phyloP scores from a whole-genome alignment of 2,797 vertebrate genomes.

The Ibycter americanus region DNA sequence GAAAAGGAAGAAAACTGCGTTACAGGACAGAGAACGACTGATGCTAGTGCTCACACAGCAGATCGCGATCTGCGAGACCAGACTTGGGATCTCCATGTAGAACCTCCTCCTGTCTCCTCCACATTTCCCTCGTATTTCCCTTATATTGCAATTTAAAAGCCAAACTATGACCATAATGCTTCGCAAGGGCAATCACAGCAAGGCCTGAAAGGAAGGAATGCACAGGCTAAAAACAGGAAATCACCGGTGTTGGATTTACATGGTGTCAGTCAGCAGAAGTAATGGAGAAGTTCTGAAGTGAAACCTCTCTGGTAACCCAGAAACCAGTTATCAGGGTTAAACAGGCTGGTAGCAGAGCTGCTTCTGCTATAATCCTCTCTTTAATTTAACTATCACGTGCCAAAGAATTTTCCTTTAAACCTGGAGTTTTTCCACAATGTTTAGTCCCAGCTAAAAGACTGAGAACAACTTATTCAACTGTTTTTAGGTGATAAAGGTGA shows the following conservation, averaged over 20 bases:
- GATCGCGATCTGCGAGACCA: neutral
- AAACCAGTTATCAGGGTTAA: neutral
- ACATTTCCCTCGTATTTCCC: neutral
- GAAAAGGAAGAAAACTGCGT: neutral
- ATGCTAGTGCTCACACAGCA: neutral
- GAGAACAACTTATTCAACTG: neutral
- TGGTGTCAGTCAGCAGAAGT: neutral
- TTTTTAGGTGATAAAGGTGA: neutral
- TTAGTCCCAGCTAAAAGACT: neutral
- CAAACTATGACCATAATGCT: neutral
- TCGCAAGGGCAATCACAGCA: neutral
- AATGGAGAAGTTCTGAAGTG: neutral
- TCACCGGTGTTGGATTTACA: neutral
- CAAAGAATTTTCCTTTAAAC: neutral
- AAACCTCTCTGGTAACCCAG: neutral
- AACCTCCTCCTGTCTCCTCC: neutral
- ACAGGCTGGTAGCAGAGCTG: neutral
- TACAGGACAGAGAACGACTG: neutral
- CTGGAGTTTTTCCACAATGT: neutral
- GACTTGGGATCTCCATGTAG: neutral
- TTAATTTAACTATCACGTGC: rapidly evolving
- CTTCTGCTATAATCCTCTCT: neutral
- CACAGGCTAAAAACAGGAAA: neutral
- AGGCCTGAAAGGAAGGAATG: neutral
- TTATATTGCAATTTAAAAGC: neutral